Conservation (phyloP, 2,113 vertebrate species). For the Perccottus glenii region DNA sequence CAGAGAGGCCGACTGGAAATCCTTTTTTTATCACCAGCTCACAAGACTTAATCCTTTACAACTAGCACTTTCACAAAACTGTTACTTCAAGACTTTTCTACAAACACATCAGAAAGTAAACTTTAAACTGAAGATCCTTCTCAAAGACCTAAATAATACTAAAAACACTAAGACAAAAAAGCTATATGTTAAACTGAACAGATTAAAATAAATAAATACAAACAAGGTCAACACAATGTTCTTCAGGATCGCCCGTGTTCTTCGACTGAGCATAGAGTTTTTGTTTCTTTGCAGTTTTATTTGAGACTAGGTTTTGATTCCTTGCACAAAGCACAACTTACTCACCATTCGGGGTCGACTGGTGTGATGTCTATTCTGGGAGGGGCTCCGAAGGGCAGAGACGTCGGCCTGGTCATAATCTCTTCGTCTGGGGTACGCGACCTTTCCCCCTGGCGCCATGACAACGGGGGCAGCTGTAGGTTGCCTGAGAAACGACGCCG, state of each 20-base stretch:
- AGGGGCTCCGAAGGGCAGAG: constrained; percentile 84
- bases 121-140: too few species aligned
- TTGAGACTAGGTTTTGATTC: neutral
- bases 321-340: constrained; percentile 2
- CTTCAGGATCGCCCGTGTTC: too few species aligned
- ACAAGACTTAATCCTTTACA: neutral
- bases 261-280: too few species aligned
- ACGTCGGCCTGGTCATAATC: constrained; percentile 86
- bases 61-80: neutral
- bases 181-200: too few species aligned
- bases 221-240: too few species aligned
- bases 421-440: constrained; percentile 88
- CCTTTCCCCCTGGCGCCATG: constrained; percentile 88
- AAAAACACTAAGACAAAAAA: too few species aligned
- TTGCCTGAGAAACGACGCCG: constrained; percentile 90
- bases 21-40: neutral
- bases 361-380: constrained; percentile 94
- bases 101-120: too few species aligned
- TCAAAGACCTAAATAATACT: too few species aligned
- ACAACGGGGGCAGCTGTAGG: constrained; percentile 89
- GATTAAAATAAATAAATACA: too few species aligned
- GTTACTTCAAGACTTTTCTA: too few species aligned
- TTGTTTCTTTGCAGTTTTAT: too few species aligned
- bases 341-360: constrained; percentile 90
- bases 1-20: neutral